phyloP scores from a whole-genome alignment of 1,140 invertebrate genomes.

The Kradibia gibbosae region DNA sequence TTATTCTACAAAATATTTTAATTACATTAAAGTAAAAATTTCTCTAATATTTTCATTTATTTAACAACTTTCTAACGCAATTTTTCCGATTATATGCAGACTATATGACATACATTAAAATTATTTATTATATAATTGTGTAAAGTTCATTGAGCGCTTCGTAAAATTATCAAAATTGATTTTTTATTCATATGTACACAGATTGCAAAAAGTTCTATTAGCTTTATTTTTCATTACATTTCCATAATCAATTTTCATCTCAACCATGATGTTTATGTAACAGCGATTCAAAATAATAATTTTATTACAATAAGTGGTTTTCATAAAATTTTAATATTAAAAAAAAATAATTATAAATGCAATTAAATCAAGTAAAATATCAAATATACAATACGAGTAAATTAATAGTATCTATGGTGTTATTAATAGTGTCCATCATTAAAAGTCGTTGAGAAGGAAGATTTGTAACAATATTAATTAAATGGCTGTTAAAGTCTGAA shows the following conservation, averaged over 20 bases:
- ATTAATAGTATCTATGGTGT: no score
- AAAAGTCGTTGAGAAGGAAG: slow-evolving; percentile 31
- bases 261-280: no score
- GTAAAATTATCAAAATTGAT: slow-evolving; percentile 22
- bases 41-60: not conserved
- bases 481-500: slow-evolving; percentile 18
- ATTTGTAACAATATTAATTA: slow-evolving; percentile 9
- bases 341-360: not conserved
- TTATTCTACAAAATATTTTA: no score
- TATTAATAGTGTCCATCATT: slow-evolving; percentile 13
- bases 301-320: no score
- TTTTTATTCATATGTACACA: not conserved
- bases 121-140: slow-evolving; percentile 26
- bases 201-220: slow-evolving; percentile 21
- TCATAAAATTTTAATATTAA: no score
- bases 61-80: not conserved
- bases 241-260: not conserved
- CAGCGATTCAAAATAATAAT: no score
- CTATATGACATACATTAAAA: not conserved
- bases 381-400: no score
- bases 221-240: not conserved
- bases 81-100: not conserved
- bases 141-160: not conserved
- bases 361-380: no score
- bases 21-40: not conserved